phyloP scores from a whole-genome alignment of 2,888 invertebrate species.

The Alitta virens region DNA sequence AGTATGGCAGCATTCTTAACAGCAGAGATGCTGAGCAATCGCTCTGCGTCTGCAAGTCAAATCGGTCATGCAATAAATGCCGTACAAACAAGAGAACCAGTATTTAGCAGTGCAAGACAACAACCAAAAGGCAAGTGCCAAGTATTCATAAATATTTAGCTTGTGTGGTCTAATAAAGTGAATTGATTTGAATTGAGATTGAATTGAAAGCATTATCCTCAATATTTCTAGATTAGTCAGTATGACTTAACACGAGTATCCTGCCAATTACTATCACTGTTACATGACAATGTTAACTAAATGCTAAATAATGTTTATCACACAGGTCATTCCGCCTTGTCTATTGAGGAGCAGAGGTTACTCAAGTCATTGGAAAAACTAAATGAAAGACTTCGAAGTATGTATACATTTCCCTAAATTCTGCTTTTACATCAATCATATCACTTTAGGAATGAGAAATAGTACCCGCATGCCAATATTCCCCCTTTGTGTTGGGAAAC shows the following conservation, averaged over 20 bases:
- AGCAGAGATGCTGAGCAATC: conserved; percentile 34
- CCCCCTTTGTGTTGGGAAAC: too few relatives aligned
- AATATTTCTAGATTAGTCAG: not conserved
- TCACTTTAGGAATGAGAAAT: too few relatives aligned
- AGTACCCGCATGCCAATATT: too few relatives aligned
- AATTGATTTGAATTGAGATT: too few relatives aligned
- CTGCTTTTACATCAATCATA: too few relatives aligned
- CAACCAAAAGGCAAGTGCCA: conserved; percentile 11
- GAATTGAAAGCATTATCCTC: too few relatives aligned
- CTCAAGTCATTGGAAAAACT: conserved; percentile 51
- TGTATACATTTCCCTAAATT: conserved; percentile 13
- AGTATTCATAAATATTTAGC: too few relatives aligned
- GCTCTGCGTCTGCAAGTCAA: conserved; percentile 42
- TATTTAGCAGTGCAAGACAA: not conserved
- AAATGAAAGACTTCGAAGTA: conserved; percentile 50
- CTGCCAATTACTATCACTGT: too few relatives aligned
- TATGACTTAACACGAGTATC: not conserved
- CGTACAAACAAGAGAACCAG: not conserved
- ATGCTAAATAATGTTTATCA: too few relatives aligned
- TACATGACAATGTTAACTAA: too few relatives aligned
- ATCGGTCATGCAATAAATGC: conserved; percentile 42
- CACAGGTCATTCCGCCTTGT: conserved; percentile 45
- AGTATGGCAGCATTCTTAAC: conserved; percentile 51
- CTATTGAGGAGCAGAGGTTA: conserved; percentile 49
- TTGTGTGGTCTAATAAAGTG: too few relatives aligned